Evolutionary conservation across 92 coral and sea anemone species (phyloP).

Genomic region (Umimayanthus kanabou): DNA sequence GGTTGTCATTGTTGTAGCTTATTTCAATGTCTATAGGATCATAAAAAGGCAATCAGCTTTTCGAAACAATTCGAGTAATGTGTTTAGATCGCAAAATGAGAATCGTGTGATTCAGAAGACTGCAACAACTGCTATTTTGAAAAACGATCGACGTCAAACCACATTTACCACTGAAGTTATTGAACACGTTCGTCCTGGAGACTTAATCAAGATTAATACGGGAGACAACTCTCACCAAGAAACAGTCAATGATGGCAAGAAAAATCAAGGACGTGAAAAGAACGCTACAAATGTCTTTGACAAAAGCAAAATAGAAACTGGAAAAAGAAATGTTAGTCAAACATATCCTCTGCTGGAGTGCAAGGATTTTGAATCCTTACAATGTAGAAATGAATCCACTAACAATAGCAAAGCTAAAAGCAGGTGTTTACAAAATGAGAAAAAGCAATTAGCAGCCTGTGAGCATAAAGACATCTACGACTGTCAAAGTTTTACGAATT

Average conservation of each 20-base stretch:
- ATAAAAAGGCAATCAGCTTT: constrained; percentile 27
- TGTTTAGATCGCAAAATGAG: background rate
- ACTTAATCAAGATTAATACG: background rate
- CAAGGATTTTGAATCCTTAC: background rate
- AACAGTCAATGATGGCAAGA: background rate
- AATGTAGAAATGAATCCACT: background rate
- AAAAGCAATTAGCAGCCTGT: background rate
- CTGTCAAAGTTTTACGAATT: background rate
- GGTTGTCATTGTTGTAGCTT: constrained; percentile 40
- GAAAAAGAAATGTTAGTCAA: background rate
- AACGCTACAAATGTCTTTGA: background rate
- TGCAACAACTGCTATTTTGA: background rate
- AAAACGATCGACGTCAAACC: background rate
- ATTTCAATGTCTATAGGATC: constrained; percentile 14
- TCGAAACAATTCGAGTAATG: background rate
- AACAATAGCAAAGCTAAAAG: background rate
- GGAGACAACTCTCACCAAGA: background rate
- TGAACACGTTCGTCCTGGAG: background rate
- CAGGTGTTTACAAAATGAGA: background rate
- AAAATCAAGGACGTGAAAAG: background rate
- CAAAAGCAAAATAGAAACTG: background rate
- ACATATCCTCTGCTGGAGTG: background rate
- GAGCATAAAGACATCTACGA: background rate
- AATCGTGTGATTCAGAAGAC: background rate
- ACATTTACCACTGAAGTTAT: constrained; percentile 1